Percentiles rank a stretch among this genome's conserved stretches.
Conservation (phyloP, 2,888 invertebrate genomes). For the Polylopha cassiicola region DNA sequence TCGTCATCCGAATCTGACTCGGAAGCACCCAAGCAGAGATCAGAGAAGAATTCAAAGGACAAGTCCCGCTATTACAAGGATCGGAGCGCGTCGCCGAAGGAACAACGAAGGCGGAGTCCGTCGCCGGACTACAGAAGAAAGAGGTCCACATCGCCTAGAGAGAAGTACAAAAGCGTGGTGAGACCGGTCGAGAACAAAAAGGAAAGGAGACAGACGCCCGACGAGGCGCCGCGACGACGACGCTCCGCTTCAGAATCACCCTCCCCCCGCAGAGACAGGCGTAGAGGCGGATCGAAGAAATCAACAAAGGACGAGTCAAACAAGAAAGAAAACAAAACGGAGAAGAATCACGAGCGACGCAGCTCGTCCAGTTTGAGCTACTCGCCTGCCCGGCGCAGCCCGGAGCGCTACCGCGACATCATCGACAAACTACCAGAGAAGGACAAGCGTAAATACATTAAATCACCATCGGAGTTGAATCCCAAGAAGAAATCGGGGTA, state of each 20-base stretch:
- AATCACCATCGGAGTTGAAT: conserved; percentile 58
- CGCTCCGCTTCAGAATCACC: conserved; percentile 39
- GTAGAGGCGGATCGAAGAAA: no score
- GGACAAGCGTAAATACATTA: conserved; percentile 71
- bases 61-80: conserved; percentile 44
- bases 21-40: conserved; percentile 41
- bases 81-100: conserved; percentile 32
- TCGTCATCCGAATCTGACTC: conserved; percentile 53
- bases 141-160: conserved; percentile 39
- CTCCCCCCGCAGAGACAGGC: no score
- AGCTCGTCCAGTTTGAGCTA: conserved; percentile 80
- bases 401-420: conserved; percentile 82
- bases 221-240: conserved; percentile 22
- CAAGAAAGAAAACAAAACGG: conserved; percentile 29
- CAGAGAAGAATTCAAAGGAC: conserved; percentile 36
- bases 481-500: conserved; percentile 53
- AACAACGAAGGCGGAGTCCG: conserved; percentile 42
- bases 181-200: conserved; percentile 41
- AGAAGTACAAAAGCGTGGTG: conserved; percentile 37
- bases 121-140: conserved; percentile 42
- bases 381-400: conserved; percentile 82
- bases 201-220: conserved; percentile 38
- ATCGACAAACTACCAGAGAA: conserved; percentile 76
- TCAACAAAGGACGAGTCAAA: conserved; percentile 35
- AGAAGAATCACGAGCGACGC: conserved; percentile 45